phyloP scores from a whole-genome alignment of 2,888 invertebrate genomes.

The Phalangium opilio region DNA sequence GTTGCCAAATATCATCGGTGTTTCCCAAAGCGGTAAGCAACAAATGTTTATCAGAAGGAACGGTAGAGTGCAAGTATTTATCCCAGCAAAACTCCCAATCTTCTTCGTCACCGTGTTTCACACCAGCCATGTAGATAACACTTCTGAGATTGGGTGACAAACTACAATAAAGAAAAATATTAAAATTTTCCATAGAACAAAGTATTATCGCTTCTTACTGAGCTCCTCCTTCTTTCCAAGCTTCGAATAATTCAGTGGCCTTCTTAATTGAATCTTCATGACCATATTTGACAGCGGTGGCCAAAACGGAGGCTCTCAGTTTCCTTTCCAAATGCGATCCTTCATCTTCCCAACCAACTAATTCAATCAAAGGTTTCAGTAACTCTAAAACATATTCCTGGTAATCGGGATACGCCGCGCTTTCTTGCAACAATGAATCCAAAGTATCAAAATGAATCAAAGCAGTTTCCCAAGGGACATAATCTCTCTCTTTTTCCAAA shows the following conservation, averaged over 20 bases:
- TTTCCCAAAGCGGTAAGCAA: constrained; percentile 26
- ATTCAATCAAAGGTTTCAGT: constrained; percentile 41
- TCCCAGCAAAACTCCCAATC: constrained; percentile 31
- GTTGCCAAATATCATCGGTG: constrained; percentile 25
- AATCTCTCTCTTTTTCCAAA: constrained; percentile 52
- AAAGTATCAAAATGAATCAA: constrained; percentile 56
- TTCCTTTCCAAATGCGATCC: constrained; percentile 51
- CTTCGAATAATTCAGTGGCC: constrained; percentile 50
- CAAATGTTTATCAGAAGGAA: constrained; percentile 27
- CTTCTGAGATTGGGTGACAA: constrained; percentile 50
- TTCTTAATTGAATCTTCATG: constrained; percentile 51
- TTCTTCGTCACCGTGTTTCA: constrained; percentile 27
- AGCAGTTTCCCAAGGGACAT: constrained; percentile 70
- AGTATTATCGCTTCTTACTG: constrained; percentile 17
- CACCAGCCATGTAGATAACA: constrained; percentile 45
- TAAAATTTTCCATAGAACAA: background rate
- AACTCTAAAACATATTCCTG: constrained; percentile 42
- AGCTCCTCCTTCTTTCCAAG: constrained; percentile 50
- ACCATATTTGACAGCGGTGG: constrained; percentile 54
- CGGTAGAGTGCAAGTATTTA: constrained; percentile 23
- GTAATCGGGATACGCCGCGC: constrained; percentile 50
- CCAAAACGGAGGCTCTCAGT: constrained; percentile 51
- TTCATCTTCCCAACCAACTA: constrained; percentile 47
- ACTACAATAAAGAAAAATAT: background rate
- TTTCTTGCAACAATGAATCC: constrained; percentile 52